Percentiles rank a stretch among this genome's conserved stretches.
Evolutionary conservation across 2,113 vertebrate genomes (phyloP).

Genomic region (Falco punctatus): DNA sequence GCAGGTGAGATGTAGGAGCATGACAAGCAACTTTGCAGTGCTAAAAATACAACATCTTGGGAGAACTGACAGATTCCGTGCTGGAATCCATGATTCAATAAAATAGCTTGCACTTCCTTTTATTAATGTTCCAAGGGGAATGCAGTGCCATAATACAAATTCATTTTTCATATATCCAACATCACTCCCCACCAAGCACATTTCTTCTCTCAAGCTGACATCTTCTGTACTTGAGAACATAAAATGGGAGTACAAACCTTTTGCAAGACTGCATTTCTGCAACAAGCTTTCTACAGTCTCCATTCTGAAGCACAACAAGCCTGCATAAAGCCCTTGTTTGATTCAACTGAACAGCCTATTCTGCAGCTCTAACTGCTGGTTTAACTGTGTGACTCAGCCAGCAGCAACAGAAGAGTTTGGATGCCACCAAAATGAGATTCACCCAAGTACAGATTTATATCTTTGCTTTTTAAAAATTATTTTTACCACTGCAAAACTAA

Average conservation of each 20-base stretch:
- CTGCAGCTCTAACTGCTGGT: background rate
- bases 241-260: slow-evolving; percentile 16
- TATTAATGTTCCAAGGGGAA: background rate
- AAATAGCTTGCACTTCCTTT: slow-evolving; percentile 10
- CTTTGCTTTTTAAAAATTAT: background rate
- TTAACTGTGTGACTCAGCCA: background rate
- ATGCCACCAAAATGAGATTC: background rate
- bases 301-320: background rate
- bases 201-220: slow-evolving; percentile 26
- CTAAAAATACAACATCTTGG: slow-evolving; percentile 15
- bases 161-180: slow-evolving; percentile 3
- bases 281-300: background rate
- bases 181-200: background rate
- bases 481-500: background rate
- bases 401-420: background rate
- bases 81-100: slow-evolving; percentile 17
- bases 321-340: background rate
- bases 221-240: background rate
- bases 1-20: background rate
- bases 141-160: background rate
- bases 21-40: background rate
- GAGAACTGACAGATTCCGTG: background rate
- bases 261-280: background rate
- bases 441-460: background rate
- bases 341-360: background rate